phyloP scores from a whole-genome alignment of 2,797 vertebrate genomes.

The Periparus ater region DNA sequence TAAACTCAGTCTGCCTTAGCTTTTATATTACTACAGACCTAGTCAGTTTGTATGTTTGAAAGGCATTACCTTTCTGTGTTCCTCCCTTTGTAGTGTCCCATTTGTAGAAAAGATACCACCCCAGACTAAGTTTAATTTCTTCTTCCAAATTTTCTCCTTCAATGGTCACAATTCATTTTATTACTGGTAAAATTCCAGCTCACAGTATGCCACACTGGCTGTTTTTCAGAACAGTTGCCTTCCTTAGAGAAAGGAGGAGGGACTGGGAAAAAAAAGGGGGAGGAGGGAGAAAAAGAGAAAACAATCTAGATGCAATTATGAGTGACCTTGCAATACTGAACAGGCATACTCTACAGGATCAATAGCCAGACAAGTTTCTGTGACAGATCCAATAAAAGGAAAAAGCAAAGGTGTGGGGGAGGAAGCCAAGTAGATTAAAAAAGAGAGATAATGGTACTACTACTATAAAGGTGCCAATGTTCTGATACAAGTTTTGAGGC shows the following conservation, averaged over 20 bases:
- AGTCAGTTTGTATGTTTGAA: background rate
- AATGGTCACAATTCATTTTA: background rate
- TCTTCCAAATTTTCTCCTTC: background rate
- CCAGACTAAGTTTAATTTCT: background rate
- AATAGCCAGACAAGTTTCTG: slow-evolving; percentile 43
- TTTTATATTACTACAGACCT: background rate
- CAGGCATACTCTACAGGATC: slow-evolving; percentile 48
- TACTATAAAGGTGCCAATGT: background rate
- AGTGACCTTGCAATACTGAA: slow-evolving; percentile 55
- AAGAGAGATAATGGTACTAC: background rate
- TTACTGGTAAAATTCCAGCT: slow-evolving; percentile 30
- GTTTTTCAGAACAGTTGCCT: background rate
- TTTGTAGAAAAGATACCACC: background rate
- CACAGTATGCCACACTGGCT: background rate
- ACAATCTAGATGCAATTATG: slow-evolving; percentile 49
- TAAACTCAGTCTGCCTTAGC: background rate
- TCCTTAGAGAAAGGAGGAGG: background rate
- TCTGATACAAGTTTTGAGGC: background rate
- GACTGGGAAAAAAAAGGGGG: background rate
- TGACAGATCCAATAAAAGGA: slow-evolving; percentile 36
- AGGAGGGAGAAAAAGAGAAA: background rate
- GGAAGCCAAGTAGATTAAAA: slow-evolving; percentile 23
- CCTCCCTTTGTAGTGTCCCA: background rate
- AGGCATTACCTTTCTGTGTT: background rate
- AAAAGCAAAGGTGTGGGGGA: slow-evolving; percentile 1